Evolutionary conservation across 2,113 vertebrate species (phyloP).

Genomic region (Clinocottus analis): DNA sequence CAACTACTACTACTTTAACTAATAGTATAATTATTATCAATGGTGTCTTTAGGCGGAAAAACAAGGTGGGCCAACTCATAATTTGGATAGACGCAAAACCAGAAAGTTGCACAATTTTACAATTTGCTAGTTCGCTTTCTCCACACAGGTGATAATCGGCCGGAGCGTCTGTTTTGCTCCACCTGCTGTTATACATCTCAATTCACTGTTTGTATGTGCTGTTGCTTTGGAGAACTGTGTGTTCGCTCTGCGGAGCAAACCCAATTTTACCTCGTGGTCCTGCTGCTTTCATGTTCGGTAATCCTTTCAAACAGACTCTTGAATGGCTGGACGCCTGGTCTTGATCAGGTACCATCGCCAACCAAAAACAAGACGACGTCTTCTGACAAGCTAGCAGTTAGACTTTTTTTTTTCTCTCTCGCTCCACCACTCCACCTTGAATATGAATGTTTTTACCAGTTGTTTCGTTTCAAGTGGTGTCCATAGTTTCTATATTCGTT

Average conservation of each 20-base stretch:
- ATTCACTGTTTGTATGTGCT: not conserved
- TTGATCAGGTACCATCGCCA: not conserved
- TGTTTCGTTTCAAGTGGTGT: not conserved
- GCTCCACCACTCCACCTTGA: not conserved
- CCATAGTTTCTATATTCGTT: too few species aligned
- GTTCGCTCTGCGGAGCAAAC: not conserved
- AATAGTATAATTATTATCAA: not conserved
- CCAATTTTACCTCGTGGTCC: not conserved
- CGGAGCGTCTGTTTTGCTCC: not conserved
- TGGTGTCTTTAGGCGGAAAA: not conserved
- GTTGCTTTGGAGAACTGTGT: not conserved
- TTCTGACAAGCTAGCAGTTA: not conserved
- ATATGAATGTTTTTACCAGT: not conserved
- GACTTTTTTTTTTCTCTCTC: not conserved
- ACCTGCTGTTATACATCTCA: not conserved
- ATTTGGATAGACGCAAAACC: not conserved
- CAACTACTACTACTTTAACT: not conserved
- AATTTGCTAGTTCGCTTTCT: not conserved
- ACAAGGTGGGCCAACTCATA: not conserved
- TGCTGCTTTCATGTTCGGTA: conserved; percentile 9
- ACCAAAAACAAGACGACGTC: not conserved
- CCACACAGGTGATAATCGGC: not conserved
- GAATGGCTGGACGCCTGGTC: not conserved
- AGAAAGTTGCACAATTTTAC: not conserved
- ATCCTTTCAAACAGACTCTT: not conserved